Evolutionary conservation across 2,888 invertebrate species (phyloP), one percentile per base, ranked within the genome.

Genomic region (Diarsia mendica): DNA sequence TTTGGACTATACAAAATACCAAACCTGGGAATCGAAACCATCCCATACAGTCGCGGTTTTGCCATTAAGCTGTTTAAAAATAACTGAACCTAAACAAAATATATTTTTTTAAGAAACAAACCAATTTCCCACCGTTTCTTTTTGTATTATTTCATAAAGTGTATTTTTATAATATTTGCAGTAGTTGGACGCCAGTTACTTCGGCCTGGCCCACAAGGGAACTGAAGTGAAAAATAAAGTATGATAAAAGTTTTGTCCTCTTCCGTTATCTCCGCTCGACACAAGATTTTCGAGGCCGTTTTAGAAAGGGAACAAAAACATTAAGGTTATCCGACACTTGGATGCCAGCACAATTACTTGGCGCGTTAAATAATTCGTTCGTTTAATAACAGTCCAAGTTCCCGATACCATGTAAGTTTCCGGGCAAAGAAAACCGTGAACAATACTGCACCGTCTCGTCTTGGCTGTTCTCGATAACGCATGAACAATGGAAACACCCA

Each of bases 221-320:
- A 78, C 72, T 85, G 67, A 73, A 82, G 72, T 71, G 75, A 83
- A 83, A 85, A 85, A 85, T 85, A 85, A 84, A 80, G 84, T 64
- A 83, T 85, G 84, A 84, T 80, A 86, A 86, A 86, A 84, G 70
- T 83, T 83, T 83, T 75, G 79, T 77, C 72, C 72, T 75, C 67
- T 71, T 80, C 71, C 71, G 73, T 83, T 85, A 86, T 84, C 85
- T 83, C 61, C 20, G 64, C 74, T 80, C 73, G 73, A 84, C 84
- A 85, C 84, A 80, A 82, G 76, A 80, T 84, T 84, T 77, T 72
- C 75, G 80, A 75, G 77, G 48, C 70, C 66, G 49, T 80, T 80
- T 75, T 67, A 77, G 58, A 67, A 49, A 77, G 55, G 72, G 72
- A 84, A 77, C 65, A 69, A 75, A 83, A 84, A 80, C 68, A 68